Evolutionary conservation across 2,888 invertebrate species (phyloP).

Genomic region (Stenoptilia bipunctidactyla): DNA sequence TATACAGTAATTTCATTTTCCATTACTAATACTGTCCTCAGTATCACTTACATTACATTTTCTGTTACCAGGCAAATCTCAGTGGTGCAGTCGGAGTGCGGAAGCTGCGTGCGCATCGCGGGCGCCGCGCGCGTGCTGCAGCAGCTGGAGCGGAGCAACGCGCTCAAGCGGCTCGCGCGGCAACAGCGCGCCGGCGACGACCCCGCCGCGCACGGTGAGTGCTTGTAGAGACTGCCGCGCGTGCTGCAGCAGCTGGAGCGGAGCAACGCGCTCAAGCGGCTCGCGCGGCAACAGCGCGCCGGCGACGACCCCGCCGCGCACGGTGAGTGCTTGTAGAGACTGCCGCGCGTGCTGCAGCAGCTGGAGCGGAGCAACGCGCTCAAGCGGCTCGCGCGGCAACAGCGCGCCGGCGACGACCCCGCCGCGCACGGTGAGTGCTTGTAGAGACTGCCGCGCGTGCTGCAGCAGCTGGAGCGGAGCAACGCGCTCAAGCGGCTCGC

Average conservation of each 20-base stretch:
- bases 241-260: constrained; percentile 81
- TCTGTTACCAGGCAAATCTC: constrained; percentile 28
- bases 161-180: constrained; percentile 79
- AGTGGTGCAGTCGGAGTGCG: constrained; percentile 39
- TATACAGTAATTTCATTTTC: too few species aligned
- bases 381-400: constrained; percentile 70
- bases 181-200: constrained; percentile 32
- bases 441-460: constrained; percentile 65
- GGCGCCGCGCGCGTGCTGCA: constrained; percentile 82
- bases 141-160: constrained; percentile 80
- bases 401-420: constrained; percentile 29
- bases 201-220: constrained; percentile 21
- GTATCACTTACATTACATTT: too few species aligned
- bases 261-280: constrained; percentile 82
- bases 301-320: constrained; percentile 27
- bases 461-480: constrained; percentile 80
- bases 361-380: constrained; percentile 85
- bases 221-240: constrained; percentile 40
- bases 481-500: constrained; percentile 83
- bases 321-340: background rate
- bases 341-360: constrained; percentile 76
- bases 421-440: constrained; percentile 17
- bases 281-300: constrained; percentile 49
- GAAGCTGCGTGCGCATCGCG: constrained; percentile 83
- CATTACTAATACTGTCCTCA: too few species aligned